Evolutionary conservation across 1,140 invertebrate genomes (phyloP).

Genomic region (Glossosoma conforme): DNA sequence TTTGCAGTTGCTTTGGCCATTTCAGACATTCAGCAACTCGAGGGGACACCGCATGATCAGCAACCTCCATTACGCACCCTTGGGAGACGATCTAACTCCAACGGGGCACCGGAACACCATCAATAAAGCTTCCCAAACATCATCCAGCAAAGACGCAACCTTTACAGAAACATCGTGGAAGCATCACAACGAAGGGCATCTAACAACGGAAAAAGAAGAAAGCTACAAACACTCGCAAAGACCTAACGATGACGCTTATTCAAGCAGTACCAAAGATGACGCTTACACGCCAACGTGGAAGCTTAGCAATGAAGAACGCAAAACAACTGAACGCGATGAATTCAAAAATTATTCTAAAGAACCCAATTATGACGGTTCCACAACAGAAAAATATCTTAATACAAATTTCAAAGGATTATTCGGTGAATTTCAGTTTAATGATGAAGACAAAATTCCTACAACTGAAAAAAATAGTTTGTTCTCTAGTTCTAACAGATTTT

Average conservation of each 20-base stretch:
- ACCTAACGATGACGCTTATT: not conserved
- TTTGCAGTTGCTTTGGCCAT: constrained; percentile 65
- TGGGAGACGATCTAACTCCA: constrained; percentile 15
- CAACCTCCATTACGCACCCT: constrained; percentile 45
- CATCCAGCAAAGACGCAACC: not conserved
- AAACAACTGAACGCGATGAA: too few species aligned
- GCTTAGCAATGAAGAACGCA: too few species aligned
- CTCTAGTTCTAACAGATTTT: too few species aligned
- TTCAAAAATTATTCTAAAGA: too few species aligned
- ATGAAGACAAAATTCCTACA: too few species aligned
- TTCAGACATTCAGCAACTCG: constrained; percentile 62
- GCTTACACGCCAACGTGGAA: too few species aligned
- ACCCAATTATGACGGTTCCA: too few species aligned
- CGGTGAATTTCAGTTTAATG: too few species aligned
- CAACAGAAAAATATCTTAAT: too few species aligned
- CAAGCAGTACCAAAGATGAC: too few species aligned
- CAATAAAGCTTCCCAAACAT: constrained; percentile 1
- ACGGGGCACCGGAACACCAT: not conserved
- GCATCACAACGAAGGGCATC: constrained; percentile 1
- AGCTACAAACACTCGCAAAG: not conserved
- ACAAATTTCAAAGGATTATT: too few species aligned
- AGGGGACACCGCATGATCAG: constrained; percentile 39
- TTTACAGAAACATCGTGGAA: not conserved
- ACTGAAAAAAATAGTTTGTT: too few species aligned
- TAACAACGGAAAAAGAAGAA: not conserved